Percentiles rank a stretch among this genome's conserved stretches.
These are phyloP conservation scores for Hormiphora californensis DNA, from an alignment of 37 sponge, comb jelly and placozoan genomes.

Conservation along the genomic window DNA sequence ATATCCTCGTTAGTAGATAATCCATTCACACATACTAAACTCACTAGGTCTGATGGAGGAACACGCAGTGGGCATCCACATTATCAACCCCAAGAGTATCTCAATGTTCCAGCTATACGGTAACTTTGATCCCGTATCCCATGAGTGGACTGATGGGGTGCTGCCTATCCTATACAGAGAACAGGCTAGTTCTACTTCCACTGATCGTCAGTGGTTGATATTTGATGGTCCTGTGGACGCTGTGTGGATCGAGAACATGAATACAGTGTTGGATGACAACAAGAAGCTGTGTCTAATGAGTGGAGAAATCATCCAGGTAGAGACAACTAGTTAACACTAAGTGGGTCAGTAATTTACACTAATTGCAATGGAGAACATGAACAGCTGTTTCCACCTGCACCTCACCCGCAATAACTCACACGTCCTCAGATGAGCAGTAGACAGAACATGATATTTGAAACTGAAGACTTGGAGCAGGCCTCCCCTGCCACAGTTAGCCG, in stretches of 20 bases:
- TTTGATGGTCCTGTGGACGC: conserved; percentile 99
- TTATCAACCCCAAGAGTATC: conserved; percentile 55
- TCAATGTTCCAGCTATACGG: conserved; percentile 54
- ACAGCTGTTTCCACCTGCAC: too few species aligned
- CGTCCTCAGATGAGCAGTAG: conserved; percentile 81
- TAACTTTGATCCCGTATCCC: conserved; percentile 55
- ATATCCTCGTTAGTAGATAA: not conserved
- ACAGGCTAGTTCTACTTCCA: conserved; percentile 70
- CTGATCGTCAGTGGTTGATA: conserved; percentile 94
- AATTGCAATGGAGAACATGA: too few species aligned
- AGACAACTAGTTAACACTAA: not conserved
- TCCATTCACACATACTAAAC: not conserved
- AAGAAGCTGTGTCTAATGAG: conserved; percentile 90
- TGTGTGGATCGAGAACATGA: conserved; percentile 99
- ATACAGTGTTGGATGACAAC: conserved; percentile 90
- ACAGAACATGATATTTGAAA: conserved; percentile 95
- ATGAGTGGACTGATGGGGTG: conserved; percentile 61
- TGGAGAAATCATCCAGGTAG: conserved; percentile 86
- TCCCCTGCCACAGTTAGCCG: conserved; percentile 97
- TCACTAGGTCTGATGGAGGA: conserved; percentile 20
- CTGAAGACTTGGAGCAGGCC: conserved; percentile 93
- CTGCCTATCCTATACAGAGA: conserved; percentile 88
- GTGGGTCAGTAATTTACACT: too few species aligned
- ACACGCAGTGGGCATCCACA: conserved; percentile 21
- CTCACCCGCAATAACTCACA: too few species aligned